Evolutionary conservation across 2,797 vertebrate genomes (phyloP).

Genomic region (Acanthopagrus latus): DNA sequence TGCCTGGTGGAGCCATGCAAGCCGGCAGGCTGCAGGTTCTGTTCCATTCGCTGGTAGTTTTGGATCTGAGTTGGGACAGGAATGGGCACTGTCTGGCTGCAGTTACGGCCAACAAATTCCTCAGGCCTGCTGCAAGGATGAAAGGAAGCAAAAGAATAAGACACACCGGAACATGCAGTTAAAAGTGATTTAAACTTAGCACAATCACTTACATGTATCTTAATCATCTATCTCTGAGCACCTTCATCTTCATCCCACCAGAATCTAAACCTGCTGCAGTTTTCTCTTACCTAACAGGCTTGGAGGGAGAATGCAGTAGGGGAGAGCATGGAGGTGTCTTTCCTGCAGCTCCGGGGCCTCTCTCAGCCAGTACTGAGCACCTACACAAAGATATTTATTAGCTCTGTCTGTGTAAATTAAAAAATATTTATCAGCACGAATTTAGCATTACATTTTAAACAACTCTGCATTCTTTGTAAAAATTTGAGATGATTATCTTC

Average conservation of each 20-base stretch:
- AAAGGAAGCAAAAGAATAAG: constrained; percentile 17
- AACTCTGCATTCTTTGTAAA: background rate
- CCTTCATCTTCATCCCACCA: constrained; percentile 2
- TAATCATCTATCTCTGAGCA: constrained; percentile 5
- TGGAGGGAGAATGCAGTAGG: constrained; percentile 83
- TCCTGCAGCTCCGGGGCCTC: constrained; percentile 78
- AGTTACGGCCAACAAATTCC: constrained; percentile 81
- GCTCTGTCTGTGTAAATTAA: background rate
- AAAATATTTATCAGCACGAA: background rate
- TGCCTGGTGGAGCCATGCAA: constrained; percentile 86
- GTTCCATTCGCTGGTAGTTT: constrained; percentile 94
- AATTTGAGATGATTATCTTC: background rate
- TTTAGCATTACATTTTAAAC: background rate
- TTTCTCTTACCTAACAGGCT: constrained; percentile 86
- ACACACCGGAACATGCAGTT: background rate
- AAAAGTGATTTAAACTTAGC: background rate
- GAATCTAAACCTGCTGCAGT: background rate
- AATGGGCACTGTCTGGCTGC: constrained; percentile 90
- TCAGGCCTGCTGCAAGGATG: constrained; percentile 77
- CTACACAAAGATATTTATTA: constrained; percentile 65
- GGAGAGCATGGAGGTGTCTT: constrained; percentile 88
- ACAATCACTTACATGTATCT: background rate
- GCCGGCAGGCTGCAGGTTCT: constrained; percentile 89
- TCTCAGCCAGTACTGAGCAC: constrained; percentile 85
- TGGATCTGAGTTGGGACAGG: constrained; percentile 96